Base-by-base conservation (phyloP, 2,888 invertebrate species). In the Chrysotoxum bicinctum region DNA sequence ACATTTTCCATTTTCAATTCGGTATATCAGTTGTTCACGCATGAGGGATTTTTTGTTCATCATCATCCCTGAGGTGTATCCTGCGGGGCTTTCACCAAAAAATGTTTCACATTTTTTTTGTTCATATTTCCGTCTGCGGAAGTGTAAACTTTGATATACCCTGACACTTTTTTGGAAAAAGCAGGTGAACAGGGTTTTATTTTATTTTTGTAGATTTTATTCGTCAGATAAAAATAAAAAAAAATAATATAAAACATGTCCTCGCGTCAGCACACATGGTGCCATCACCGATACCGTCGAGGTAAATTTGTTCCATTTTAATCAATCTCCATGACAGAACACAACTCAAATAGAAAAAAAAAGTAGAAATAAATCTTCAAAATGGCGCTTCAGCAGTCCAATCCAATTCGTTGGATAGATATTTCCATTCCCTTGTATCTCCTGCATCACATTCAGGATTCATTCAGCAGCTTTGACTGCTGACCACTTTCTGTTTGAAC, bases 401-500 rank as follows among this genome's bases (percentile, higher is more conserved):
- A 85, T 76, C 81, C 85, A 85, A 85, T 81, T 76, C 80, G 76
- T 43, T 56, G 62, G 26, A 54, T 60, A 37, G 26, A 54, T 19
- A 35, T 45, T 19, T 45, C 32, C 48, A 70, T 40, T 10, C 43
- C 21, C 4, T 2, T 16, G 2, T 32, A 0, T 21, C n/a, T 10
- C 7, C 1, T 0, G 8, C 23, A 14, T 0, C 23, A 7, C 8
- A 26, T 60, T 60, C 43, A 37, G 48, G 30, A 54, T 54, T 68
- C 43, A 45, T 62, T 64, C 64, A 64, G 64, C 62, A 62, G 72
- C 66, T 60, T 72, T 62, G 69, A 54, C 76, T 58, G 80, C 72
- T 76, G 76, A 80, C 80, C 85, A 85, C 81, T 77, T 86, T 86
- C 82, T 86, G 82, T 86, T 86, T 86, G 86, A 86, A 86, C 82